Evolutionary conservation across 2,113 vertebrate species (phyloP).

Genomic region (Spheniscus mendiculus): DNA sequence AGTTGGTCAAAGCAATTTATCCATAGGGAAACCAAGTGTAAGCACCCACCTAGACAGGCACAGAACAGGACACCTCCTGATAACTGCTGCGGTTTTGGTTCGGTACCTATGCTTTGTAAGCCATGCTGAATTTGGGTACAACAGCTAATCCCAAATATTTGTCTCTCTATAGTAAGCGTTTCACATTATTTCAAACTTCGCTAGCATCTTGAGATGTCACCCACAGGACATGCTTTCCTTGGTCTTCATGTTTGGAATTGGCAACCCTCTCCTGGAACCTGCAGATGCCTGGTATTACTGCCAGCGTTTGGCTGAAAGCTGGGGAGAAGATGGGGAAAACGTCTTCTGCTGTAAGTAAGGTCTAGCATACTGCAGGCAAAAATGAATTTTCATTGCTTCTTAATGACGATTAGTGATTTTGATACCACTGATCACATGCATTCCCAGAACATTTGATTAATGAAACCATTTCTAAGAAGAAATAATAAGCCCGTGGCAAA

Average conservation of each 20-base stretch:
- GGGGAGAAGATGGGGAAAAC: not conserved
- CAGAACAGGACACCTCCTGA: fast-evolving
- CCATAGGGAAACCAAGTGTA: fast-evolving
- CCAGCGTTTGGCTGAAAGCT: not conserved
- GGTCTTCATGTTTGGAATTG: not conserved
- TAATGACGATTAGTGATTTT: conserved; percentile 25
- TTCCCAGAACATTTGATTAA: conserved; percentile 62
- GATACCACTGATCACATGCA: not conserved
- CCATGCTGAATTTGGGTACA: fast-evolving
- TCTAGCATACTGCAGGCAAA: not conserved
- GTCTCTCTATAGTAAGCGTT: fast-evolving
- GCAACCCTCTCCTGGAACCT: not conserved
- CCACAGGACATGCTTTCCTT: not conserved
- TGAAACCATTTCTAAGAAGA: conserved; percentile 23
- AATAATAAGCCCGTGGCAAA: conserved; percentile 33
- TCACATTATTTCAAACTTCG: not conserved
- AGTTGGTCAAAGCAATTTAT: not conserved
- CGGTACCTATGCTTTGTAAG: fast-evolving
- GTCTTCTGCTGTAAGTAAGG: not conserved
- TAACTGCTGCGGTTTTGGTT: fast-evolving
- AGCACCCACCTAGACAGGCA: fast-evolving
- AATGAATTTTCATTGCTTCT: not conserved
- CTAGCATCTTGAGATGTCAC: not conserved
- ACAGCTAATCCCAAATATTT: not conserved
- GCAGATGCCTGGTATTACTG: not conserved